phyloP scores from a whole-genome alignment of 2,113 vertebrate genomes.

The Platanista minor region DNA sequence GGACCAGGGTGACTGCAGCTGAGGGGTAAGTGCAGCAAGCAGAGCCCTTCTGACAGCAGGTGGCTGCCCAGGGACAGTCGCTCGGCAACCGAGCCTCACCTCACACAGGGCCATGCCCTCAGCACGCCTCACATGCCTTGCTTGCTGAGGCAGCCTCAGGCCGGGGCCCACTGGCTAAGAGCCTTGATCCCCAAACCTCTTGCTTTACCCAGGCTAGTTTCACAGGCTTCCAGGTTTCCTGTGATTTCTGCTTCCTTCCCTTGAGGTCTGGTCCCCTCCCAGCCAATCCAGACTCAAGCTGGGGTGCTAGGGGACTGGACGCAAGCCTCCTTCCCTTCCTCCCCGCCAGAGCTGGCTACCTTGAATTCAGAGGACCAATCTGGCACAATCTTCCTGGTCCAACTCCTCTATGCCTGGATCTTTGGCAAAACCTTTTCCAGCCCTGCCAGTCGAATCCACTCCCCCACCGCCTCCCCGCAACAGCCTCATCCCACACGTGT shows the following conservation, averaged over 20 bases:
- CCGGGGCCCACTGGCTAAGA: not conserved
- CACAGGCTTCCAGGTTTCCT: not conserved
- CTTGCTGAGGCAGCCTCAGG: not conserved
- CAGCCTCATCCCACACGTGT: not conserved
- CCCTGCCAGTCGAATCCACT: not conserved
- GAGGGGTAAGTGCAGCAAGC: not conserved
- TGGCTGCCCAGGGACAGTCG: constrained; percentile 8
- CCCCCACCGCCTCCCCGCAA: not conserved
- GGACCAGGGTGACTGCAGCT: not conserved
- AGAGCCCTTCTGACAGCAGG: not conserved
- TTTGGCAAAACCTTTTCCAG: not conserved
- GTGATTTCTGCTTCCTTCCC: not conserved
- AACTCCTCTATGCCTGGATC: not conserved
- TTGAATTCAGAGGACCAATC: not conserved
- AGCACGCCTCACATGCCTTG: not conserved
- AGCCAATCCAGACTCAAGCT: not conserved
- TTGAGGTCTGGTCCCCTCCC: not conserved
- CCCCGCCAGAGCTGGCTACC: not conserved
- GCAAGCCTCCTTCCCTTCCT: not conserved
- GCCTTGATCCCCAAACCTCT: not conserved
- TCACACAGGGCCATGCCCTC: constrained; percentile 64
- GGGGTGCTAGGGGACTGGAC: not conserved
- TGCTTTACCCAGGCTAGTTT: not conserved
- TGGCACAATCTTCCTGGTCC: not conserved
- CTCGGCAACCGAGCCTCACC: constrained; percentile 66